These are phyloP conservation scores for Noctilio leporinus DNA, from an alignment of 2,113 vertebrate genomes.

Conservation along the genomic window DNA sequence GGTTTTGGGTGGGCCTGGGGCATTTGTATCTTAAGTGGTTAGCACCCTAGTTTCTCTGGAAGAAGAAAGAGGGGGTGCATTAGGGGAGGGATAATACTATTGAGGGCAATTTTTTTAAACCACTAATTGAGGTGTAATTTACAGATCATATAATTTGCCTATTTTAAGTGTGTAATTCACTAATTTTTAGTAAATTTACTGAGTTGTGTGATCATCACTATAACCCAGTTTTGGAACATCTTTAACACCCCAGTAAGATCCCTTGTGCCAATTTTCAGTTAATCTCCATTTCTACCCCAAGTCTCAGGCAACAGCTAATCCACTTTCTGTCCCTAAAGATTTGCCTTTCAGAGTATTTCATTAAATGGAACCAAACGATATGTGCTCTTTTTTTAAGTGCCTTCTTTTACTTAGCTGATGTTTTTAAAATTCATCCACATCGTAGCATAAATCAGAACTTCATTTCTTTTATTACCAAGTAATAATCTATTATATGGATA, in stretches of 20 bases:
- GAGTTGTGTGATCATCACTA: not conserved
- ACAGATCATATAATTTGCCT: not conserved
- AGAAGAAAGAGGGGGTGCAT: not conserved
- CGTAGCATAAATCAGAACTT: not conserved
- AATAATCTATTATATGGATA: not conserved
- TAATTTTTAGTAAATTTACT: not conserved
- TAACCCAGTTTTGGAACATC: not conserved
- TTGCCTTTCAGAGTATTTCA: not conserved
- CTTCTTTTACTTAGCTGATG: not conserved
- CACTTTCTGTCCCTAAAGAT: not conserved
- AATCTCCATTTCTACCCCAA: not conserved
- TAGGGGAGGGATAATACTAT: not conserved
- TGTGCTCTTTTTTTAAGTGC: not conserved
- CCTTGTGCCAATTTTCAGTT: not conserved
- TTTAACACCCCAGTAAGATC: not conserved
- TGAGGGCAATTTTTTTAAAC: not conserved
- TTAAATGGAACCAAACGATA: not conserved
- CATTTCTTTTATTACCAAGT: not conserved
- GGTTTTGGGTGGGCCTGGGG: not conserved
- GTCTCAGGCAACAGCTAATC: not conserved
- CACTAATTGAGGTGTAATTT: not conserved
- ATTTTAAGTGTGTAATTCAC: not conserved
- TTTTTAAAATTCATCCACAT: constrained; percentile 2
- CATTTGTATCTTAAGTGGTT: not conserved
- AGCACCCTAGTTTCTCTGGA: not conserved